phyloP scores from a whole-genome alignment of 1,140 invertebrate species.

The Drosophila neocordata region DNA sequence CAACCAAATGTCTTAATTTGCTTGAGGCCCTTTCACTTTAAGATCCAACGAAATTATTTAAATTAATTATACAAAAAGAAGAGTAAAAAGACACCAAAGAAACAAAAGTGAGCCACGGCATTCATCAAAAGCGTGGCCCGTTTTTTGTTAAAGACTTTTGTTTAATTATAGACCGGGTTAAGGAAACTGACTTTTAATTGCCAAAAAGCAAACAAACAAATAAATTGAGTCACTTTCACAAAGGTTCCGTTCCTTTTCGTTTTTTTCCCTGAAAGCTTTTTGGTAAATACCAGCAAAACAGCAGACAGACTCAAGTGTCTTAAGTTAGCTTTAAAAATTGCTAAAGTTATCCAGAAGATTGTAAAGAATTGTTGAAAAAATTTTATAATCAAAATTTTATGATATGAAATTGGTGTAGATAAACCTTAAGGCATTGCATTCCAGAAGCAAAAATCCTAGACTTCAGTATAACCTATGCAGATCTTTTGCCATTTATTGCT shows the following conservation, averaged over 20 bases:
- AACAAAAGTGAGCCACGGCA: constrained; percentile 20
- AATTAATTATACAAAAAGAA: constrained; percentile 64
- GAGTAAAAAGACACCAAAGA: neutral
- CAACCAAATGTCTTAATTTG: constrained; percentile 66
- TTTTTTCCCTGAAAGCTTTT: neutral
- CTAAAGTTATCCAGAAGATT: neutral
- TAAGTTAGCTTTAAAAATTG: neutral
- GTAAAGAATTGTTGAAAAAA: neutral
- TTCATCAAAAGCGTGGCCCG: constrained; percentile 48
- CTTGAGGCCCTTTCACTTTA: constrained; percentile 57
- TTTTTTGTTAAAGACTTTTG: constrained; percentile 13
- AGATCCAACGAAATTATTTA: constrained; percentile 64
- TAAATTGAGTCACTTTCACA: constrained; percentile 15
- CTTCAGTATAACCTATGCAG: constrained; percentile 8
- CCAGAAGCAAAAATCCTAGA: constrained; percentile 36
- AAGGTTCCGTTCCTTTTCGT: neutral
- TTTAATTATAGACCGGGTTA: constrained; percentile 56
- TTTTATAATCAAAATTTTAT: constrained; percentile 3
- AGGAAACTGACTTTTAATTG: constrained; percentile 42
- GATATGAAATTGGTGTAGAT: constrained; percentile 9
- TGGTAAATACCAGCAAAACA: too few species aligned
- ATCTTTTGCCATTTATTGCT: constrained; percentile 45
- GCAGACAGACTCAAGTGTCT: neutral
- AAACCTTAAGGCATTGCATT: constrained; percentile 28
- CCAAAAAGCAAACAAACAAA: constrained; percentile 22